phyloP scores from a whole-genome alignment of 1,140 invertebrate species.

The Diachasmimorpha longicaudata region DNA sequence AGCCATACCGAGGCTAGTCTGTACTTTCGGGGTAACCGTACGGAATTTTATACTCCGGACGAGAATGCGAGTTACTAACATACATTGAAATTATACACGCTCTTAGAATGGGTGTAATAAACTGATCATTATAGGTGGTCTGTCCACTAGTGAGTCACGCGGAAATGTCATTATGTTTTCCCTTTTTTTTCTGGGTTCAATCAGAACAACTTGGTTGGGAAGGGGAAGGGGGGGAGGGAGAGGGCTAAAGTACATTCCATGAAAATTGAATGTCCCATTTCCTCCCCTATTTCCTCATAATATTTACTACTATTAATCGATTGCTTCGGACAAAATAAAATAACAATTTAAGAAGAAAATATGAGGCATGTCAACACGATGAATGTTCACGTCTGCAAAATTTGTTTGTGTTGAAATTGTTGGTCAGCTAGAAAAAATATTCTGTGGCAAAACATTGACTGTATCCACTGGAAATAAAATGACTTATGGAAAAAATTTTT shows the following conservation, averaged over 20 bases:
- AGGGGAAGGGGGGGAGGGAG: too few species aligned
- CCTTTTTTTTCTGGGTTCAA: neutral
- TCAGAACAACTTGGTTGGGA: too few species aligned
- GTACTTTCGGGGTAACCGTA: neutral
- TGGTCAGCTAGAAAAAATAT: too few species aligned
- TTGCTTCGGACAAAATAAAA: too few species aligned
- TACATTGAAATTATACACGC: neutral
- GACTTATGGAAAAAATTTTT: too few species aligned
- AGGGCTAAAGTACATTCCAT: neutral
- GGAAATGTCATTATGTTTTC: neutral
- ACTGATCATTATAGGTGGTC: neutral
- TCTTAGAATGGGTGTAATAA: neutral
- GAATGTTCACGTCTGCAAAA: too few species aligned
- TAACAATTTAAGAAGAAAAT: too few species aligned
- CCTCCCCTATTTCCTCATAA: neutral
- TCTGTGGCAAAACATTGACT: too few species aligned
- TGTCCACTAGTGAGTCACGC: neutral
- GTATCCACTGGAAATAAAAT: too few species aligned
- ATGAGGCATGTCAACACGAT: too few species aligned
- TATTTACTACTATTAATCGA: too few species aligned
- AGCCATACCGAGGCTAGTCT: conserved; percentile 29
- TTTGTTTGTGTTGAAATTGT: too few species aligned
- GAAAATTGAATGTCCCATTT: neutral
- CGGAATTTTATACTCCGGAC: neutral
- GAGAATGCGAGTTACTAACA: neutral